phyloP scores from a whole-genome alignment of 37 sponge, comb jelly and placozoan species.

The Ianthella basta region DNA sequence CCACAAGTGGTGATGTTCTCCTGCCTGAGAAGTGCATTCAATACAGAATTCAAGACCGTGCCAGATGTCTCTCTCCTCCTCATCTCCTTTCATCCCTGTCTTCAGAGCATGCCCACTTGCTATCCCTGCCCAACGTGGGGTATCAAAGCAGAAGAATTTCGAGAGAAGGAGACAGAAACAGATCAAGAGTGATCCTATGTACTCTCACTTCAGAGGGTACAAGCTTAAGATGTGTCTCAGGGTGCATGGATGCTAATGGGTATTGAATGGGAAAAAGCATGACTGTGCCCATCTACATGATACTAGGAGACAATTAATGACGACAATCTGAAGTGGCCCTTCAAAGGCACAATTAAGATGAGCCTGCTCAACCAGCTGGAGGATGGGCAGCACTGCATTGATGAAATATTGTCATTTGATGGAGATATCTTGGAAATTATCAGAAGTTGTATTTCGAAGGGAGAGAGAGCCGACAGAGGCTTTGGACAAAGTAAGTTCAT shows the following conservation, averaged over 20 bases:
- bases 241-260: background rate
- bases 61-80: too few species aligned
- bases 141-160: constrained; percentile 10
- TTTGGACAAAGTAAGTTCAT: background rate
- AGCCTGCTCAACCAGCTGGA: constrained; percentile 18
- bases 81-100: too few species aligned
- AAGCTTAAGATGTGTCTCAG: background rate
- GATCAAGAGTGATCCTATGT: background rate
- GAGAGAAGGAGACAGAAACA: background rate
- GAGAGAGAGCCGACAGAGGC: background rate
- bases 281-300: background rate
- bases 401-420: background rate
- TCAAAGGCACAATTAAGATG: background rate
- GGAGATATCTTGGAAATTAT: background rate
- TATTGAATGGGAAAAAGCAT: background rate
- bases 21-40: too few species aligned
- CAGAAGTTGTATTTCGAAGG: too few species aligned
- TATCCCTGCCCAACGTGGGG: constrained; percentile 5
- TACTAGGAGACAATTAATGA: background rate
- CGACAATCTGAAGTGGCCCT: constrained; percentile 8
- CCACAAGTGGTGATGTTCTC: too few species aligned
- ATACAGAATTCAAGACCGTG: too few species aligned
- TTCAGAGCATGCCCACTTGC: too few species aligned
- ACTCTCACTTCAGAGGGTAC: constrained; percentile 17
- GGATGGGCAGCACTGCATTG: background rate